Conservation (phyloP, 1,140 invertebrate species). For the Heliconius himera region DNA sequence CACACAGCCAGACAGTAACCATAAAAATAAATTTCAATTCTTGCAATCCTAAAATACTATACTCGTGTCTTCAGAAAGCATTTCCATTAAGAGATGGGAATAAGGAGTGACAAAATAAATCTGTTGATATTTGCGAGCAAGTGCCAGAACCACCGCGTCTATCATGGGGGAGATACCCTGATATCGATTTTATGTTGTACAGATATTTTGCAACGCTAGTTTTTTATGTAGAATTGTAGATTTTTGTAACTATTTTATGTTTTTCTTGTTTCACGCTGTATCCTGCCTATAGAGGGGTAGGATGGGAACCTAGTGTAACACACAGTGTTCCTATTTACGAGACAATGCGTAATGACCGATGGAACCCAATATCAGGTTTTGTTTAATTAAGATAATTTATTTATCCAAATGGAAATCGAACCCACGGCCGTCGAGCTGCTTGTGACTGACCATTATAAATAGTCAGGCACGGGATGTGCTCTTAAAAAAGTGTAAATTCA, state of each 20-base stretch:
- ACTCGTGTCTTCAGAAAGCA: neutral
- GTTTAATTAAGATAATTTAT: too few species aligned
- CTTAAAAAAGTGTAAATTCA: too few species aligned
- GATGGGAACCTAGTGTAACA: neutral
- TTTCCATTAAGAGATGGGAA: constrained; percentile 14
- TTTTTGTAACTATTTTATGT: neutral
- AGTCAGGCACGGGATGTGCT: too few species aligned
- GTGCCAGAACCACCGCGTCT: constrained; percentile 40
- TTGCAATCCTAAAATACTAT: neutral
- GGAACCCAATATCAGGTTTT: too few species aligned
- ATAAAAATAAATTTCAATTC: constrained; percentile 12
- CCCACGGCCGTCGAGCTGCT: too few species aligned
- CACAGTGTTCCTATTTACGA: too few species aligned
- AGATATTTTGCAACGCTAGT: constrained; percentile 39
- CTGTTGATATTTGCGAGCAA: constrained; percentile 28
- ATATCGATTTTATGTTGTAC: constrained; percentile 61
- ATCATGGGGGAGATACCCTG: constrained; percentile 71
- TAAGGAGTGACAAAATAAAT: constrained; percentile 22
- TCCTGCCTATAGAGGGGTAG: neutral
- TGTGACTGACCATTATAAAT: too few species aligned
- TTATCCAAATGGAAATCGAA: too few species aligned
- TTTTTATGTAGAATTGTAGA: neutral
- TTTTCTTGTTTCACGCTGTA: neutral
- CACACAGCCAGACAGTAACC: neutral
- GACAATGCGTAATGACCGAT: too few species aligned